Conservation (phyloP, 2,888 invertebrate species). For the Volucella inanis region DNA sequence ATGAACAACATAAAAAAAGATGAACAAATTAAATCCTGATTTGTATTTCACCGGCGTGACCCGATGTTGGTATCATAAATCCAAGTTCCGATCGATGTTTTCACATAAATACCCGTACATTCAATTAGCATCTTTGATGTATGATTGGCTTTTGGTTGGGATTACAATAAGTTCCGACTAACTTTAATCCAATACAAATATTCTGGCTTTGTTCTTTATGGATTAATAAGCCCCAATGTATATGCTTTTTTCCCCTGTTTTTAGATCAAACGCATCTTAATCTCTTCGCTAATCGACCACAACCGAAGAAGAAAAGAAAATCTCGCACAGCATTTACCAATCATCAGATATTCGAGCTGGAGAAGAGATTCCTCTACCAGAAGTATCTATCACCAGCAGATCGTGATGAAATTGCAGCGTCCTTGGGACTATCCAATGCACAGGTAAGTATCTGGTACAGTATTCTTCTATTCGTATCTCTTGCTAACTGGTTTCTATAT, state of each 20-base stretch:
- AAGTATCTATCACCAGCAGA: slow-evolving; percentile 99
- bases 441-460: slow-evolving; percentile 84
- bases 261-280: slow-evolving; percentile 94
- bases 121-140: slow-evolving; percentile 74
- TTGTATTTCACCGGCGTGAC: slow-evolving; percentile 59
- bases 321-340: slow-evolving; percentile 99
- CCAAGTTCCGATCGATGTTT: slow-evolving; percentile 43
- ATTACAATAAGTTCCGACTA: slow-evolving; percentile 43
- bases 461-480: not conserved
- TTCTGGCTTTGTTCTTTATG: slow-evolving; percentile 46
- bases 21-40: slow-evolving; percentile 50
- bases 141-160: not conserved
- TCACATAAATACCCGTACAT: slow-evolving; percentile 51
- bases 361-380: slow-evolving; percentile 98
- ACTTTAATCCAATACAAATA: slow-evolving; percentile 58
- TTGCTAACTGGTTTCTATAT: slow-evolving; percentile 34
- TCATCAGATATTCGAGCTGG: slow-evolving; percentile 98
- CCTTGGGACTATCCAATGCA: slow-evolving; percentile 97
- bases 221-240: slow-evolving; percentile 31
- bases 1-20: slow-evolving; percentile 59
- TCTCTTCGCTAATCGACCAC: slow-evolving; percentile 94
- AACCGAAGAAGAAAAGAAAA: slow-evolving; percentile 98
- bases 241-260: slow-evolving; percentile 29
- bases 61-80: slow-evolving; percentile 36
- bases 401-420: slow-evolving; percentile 97